Evolutionary conservation across 2,113 vertebrate species (phyloP).

Genomic region (Oncorhynchus masou): DNA sequence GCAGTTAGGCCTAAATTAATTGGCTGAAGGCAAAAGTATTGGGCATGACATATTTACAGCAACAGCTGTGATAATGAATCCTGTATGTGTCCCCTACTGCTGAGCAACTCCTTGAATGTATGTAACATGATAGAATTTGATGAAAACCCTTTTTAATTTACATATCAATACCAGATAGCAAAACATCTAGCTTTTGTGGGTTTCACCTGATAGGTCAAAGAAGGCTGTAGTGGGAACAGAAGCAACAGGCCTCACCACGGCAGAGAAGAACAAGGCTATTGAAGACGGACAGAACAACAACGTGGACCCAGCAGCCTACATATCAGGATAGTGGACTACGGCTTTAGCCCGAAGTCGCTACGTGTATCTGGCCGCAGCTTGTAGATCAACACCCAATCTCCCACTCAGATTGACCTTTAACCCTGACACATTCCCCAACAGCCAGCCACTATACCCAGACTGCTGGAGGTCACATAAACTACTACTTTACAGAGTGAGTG

Average conservation of each 20-base stretch:
- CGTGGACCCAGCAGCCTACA: constrained; percentile 52
- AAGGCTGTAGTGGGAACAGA: constrained; percentile 51
- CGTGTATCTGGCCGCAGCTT: constrained; percentile 38
- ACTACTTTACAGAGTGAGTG: background rate
- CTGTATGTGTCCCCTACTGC: no score
- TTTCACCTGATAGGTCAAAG: constrained; percentile 59
- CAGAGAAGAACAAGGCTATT: constrained; percentile 67
- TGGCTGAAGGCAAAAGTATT: no score
- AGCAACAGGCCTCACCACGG: constrained; percentile 47
- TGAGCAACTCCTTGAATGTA: no score
- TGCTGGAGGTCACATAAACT: background rate
- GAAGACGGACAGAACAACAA: constrained; percentile 81
- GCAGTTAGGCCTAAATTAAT: no score
- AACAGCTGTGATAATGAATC: background rate
- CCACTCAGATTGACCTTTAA: constrained; percentile 22
- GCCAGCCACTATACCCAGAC: background rate
- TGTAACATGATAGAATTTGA: no score
- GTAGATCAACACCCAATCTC: constrained; percentile 32
- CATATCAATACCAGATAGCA: no score
- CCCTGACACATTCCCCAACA: background rate
- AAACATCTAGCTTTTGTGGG: background rate
- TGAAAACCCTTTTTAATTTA: no score
- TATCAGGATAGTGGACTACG: constrained; percentile 61
- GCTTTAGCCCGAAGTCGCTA: constrained; percentile 16
- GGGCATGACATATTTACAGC: background rate